These are phyloP conservation scores for Drosophila melanosoma DNA, from an alignment of 2,888 invertebrate genomes.

Conservation along the genomic window DNA sequence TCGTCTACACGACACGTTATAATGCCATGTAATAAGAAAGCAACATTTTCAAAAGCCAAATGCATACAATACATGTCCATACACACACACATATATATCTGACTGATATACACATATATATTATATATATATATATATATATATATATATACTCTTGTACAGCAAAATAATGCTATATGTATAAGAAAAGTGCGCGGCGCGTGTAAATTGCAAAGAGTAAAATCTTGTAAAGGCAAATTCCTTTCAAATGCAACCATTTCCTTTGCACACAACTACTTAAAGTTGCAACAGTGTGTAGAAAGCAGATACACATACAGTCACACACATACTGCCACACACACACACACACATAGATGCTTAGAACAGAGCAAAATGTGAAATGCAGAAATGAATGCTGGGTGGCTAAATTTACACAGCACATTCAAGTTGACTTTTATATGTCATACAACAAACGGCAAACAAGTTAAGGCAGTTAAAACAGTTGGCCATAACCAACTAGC, in stretches of 20 bases:
- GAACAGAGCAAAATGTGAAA: constrained; percentile 30
- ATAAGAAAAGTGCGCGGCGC: constrained; percentile 65
- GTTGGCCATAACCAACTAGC: background rate
- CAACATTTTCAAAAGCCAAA: constrained; percentile 79
- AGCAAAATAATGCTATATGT: background rate
- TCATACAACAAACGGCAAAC: constrained; percentile 74
- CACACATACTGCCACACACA: background rate
- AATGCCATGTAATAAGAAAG: constrained; percentile 80
- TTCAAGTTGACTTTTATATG: constrained; percentile 78
- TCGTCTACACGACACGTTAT: constrained; percentile 54
- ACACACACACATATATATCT: constrained; percentile 21
- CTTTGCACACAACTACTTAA: constrained; percentile 72
- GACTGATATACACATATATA: background rate
- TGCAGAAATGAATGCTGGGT: constrained; percentile 43
- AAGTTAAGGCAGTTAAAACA: background rate
- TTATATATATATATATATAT: background rate
- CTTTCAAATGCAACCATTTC: constrained; percentile 80
- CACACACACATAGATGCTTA: constrained; percentile 19
- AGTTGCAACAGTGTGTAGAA: constrained; percentile 67
- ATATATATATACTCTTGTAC: constrained; percentile 2
- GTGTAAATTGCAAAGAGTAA: constrained; percentile 82
- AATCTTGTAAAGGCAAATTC: constrained; percentile 82
- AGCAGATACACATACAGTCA: constrained; percentile 8
- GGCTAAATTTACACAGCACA: constrained; percentile 67
- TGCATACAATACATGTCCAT: constrained; percentile 60